Conservation (phyloP, 2,888 invertebrate species). For the Cancer borealis region DNA sequence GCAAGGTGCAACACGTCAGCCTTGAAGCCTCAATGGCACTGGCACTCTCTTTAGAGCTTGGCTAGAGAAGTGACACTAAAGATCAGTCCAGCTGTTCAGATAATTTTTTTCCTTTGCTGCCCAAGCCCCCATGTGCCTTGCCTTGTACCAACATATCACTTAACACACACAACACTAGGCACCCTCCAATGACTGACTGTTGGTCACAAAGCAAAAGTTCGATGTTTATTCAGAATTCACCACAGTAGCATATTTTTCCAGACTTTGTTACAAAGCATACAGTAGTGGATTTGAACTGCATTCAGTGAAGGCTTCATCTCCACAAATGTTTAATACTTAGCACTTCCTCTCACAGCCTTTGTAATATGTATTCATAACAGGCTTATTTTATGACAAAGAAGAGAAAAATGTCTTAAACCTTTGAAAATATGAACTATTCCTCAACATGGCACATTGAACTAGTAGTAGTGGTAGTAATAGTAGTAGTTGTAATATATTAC, state of each 20-base stretch:
- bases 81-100: neutral
- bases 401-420: slow-evolving; percentile 34
- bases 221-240: slow-evolving; percentile 4
- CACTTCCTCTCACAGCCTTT: neutral
- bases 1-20: neutral
- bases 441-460: slow-evolving; percentile 29
- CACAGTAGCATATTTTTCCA: neutral
- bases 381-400: neutral
- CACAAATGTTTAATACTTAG: neutral
- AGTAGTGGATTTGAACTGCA: neutral
- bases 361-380: neutral
- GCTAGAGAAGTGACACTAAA: neutral
- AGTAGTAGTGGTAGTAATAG: neutral
- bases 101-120: neutral
- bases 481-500: slow-evolving; percentile 14
- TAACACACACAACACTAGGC: neutral
- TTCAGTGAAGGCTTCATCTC: neutral
- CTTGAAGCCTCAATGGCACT: neutral
- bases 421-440: slow-evolving; percentile 21
- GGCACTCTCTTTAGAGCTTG: neutral
- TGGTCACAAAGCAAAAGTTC: neutral
- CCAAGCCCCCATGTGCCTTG: neutral
- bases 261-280: neutral
- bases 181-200: slow-evolving; percentile 37
- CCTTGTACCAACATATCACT: neutral